A percentile compares a stretch with the other conserved stretches of the same genome.
These are phyloP conservation scores for Apoda limacodes DNA, from an alignment of 2,888 invertebrate species.

Conservation along the genomic window DNA sequence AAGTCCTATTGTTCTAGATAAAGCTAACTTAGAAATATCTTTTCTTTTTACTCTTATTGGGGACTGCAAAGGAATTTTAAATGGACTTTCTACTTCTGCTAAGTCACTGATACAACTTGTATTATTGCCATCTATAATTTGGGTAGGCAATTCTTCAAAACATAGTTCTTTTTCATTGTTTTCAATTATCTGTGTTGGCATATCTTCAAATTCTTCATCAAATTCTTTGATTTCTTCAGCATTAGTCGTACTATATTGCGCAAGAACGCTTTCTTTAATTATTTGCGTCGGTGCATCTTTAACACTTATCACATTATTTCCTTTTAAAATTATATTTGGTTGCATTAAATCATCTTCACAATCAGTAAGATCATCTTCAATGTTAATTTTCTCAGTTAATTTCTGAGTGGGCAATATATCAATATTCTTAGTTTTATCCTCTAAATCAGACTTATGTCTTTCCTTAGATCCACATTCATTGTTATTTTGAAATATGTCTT, in stretches of 20 bases:
- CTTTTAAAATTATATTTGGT: constrained; percentile 6
- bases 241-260: no score
- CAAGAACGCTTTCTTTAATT: constrained; percentile 7
- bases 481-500: constrained; percentile 2
- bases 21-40: constrained; percentile 18
- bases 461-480: neutral
- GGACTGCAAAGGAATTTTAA: constrained; percentile 43
- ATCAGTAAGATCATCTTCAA: constrained; percentile 20
- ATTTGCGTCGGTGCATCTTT: constrained; percentile 24
- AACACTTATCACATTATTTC: constrained; percentile 14
- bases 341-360: constrained; percentile 19
- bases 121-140: constrained; percentile 23
- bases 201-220: constrained; percentile 23
- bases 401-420: no score
- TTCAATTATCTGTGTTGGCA: constrained; percentile 29
- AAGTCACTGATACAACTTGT: constrained; percentile 4
- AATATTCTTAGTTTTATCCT: no score
- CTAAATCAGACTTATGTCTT: neutral
- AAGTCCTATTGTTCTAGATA: constrained; percentile 3
- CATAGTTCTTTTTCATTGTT: constrained; percentile 12
- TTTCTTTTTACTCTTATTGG: constrained; percentile 36
- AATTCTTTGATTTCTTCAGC: no score
- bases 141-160: constrained; percentile 37
- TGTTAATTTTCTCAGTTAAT: constrained; percentile 1
- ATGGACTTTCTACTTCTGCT: constrained; percentile 32